Evolutionary conservation across 2,888 invertebrate genomes (phyloP), one percentile per base, ranked within the genome.

Genomic region (Helleia helle): DNA sequence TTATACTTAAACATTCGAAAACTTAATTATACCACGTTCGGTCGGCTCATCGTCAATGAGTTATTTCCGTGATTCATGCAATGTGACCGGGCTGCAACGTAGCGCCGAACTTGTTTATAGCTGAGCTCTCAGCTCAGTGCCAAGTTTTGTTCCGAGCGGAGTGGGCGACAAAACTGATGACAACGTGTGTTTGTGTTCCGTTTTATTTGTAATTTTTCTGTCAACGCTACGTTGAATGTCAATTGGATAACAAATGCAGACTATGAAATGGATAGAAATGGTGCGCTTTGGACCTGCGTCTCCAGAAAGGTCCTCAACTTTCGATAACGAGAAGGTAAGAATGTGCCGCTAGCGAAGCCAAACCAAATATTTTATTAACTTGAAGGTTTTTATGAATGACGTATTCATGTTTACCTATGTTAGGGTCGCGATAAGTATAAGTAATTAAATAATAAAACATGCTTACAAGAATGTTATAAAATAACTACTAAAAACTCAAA

Each of bases 251-350:
- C 41, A 62, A 59, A 83, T 81, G 80, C 77, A 80, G 64, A 71
- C 79, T 58, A 72, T 81, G 62, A 81, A 80, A 62, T 81, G 74
- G 72, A 79, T 80, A 65, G 83, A 81, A 55, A 80, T 83, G 83
- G 80, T 81, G 59, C 71, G 71, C 46, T 71, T 81, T 48, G 76
- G 74, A 42, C 71, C 76, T 9, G 50, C 59, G 44, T 50, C 60
- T 40, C 51, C 50, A 62, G 74, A 72, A 55, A 65, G 65, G 60
- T 58, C 71, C 58, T 59, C 71, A 48, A 59, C 66, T 65, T 80
- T 65, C 65, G 75, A 79, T 58, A 59, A 43, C 51, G 74, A 76
- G 53, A 70, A 79, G 80, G 80, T 81, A 64, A 79, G 74, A 41
- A 36, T 37, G 42, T 57, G 59, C 68, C 59, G 65, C 68, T 69